A percentile compares a stretch with the other conserved stretches of the same genome.
These are phyloP conservation scores for Leptestheria dahalacensis DNA, from an alignment of 1,140 invertebrate genomes.

Conservation along the genomic window DNA sequence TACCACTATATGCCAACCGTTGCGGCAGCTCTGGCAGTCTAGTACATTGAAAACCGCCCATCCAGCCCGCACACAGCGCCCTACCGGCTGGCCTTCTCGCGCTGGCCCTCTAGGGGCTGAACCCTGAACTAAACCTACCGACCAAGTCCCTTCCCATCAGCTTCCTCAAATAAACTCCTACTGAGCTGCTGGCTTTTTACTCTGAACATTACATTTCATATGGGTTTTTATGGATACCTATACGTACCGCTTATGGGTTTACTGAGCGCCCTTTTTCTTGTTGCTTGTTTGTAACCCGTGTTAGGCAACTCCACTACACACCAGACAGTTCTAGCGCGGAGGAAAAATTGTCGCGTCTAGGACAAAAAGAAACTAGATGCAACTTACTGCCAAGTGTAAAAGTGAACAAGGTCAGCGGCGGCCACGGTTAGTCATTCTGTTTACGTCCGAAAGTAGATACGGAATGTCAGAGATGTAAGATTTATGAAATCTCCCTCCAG, in stretches of 20 bases:
- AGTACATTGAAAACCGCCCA: neutral
- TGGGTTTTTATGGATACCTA: too few relatives aligned
- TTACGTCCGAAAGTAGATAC: neutral
- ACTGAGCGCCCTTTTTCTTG: too few relatives aligned
- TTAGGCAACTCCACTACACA: too few relatives aligned
- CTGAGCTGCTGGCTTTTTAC: too few relatives aligned
- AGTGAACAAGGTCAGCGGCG: neutral
- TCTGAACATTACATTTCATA: too few relatives aligned
- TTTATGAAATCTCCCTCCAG: neutral
- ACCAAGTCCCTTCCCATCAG: too few relatives aligned
- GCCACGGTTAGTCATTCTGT: neutral
- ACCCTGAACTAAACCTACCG: too few relatives aligned
- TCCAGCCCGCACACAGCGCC: neutral
- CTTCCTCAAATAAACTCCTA: too few relatives aligned
- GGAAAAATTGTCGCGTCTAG: neutral
- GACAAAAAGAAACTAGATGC: neutral
- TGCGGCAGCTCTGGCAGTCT: neutral
- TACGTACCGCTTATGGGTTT: too few relatives aligned
- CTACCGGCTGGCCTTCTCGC: too few relatives aligned
- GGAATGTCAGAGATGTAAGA: neutral
- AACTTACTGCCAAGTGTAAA: neutral
- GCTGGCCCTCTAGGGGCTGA: neutral
- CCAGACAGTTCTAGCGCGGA: too few relatives aligned
- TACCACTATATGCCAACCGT: neutral
- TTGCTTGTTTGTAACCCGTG: too few relatives aligned